These are phyloP conservation scores for Furnarius figulus DNA, from an alignment of 2,113 vertebrate genomes.

Conservation along the genomic window DNA sequence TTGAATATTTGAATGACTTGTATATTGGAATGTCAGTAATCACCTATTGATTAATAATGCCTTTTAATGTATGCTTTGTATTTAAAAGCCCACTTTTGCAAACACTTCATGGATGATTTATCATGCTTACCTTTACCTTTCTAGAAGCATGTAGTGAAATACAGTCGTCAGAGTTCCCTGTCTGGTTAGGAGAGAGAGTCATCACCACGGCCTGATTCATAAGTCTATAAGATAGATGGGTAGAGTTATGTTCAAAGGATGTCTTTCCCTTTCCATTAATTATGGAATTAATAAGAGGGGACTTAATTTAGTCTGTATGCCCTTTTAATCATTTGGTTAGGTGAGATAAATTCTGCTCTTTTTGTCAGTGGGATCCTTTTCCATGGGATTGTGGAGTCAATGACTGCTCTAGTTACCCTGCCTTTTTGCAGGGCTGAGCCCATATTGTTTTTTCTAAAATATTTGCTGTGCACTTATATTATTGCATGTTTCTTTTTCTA, in stretches of 20 bases:
- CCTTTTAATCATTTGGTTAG: not conserved
- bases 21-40: not conserved
- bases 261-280: not conserved
- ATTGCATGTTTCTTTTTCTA: constrained; percentile 21
- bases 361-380: not conserved
- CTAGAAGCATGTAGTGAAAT: not conserved
- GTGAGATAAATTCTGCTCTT: not conserved
- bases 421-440: not conserved
- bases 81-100: not conserved
- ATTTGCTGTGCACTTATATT: not conserved
- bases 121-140: not conserved
- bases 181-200: not conserved
- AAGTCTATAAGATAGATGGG: not conserved
- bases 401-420: not conserved
- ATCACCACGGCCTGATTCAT: not conserved
- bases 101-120: not conserved
- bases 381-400: not conserved
- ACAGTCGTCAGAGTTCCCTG: not conserved
- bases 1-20: not conserved
- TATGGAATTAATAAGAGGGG: not conserved
- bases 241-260: not conserved
- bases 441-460: not conserved
- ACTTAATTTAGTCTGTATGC: not conserved
- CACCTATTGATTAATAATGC: not conserved
- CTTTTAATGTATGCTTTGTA: not conserved